Evolutionary conservation across 2,797 vertebrate genomes (phyloP), one percentile per base, ranked within the genome.

Genomic region (Crocidura indochinensis): DNA sequence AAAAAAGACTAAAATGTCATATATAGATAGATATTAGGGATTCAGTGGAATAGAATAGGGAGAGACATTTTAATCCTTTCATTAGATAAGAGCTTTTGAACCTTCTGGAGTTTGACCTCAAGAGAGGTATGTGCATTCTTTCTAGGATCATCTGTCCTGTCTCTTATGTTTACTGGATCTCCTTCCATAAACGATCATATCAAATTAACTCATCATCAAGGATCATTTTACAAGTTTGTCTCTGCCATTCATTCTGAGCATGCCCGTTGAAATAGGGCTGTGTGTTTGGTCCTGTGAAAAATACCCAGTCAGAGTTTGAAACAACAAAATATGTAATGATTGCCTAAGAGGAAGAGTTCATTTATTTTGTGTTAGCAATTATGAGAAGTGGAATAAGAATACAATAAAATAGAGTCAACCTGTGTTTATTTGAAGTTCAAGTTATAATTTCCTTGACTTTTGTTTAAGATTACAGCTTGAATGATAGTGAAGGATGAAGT

Each of bases 181-280:
- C 46, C 90, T 86, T 87, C 94, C 81, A 94, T 65, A 47, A 81
- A 22, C 56, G 79, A 95, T 92, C 86, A 31, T 19, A 69, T 79
- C 80, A 76, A 76, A 95, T 93, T 86, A 87, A 87, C 31, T 84
- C 44, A 65, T 76, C 69, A 71, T 72, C n/a, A 24, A 77, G 78
- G 84, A 88, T 96, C 68, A 12, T 64, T 15, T 95, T 82, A 84
- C 75, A 38, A 69, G 67, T 31, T 92, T 74, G 64, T 72, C 68
- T 84, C 91, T 90, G 88, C 77, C 74, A 74, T 8, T 46, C 90
- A 71, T 20, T 49, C 3, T 60, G 2, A 31, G 60, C n/a, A 8
- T 6, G 22, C 10, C 31, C 17, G 20, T 6, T 65, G 62, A 73
- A 6, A 26, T 14, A 44, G 92, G 29, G 31, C 31, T 78, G 10